Evolutionary conservation across 2,888 invertebrate genomes (phyloP).

Genomic region (Troglohyphantes excavatus): DNA sequence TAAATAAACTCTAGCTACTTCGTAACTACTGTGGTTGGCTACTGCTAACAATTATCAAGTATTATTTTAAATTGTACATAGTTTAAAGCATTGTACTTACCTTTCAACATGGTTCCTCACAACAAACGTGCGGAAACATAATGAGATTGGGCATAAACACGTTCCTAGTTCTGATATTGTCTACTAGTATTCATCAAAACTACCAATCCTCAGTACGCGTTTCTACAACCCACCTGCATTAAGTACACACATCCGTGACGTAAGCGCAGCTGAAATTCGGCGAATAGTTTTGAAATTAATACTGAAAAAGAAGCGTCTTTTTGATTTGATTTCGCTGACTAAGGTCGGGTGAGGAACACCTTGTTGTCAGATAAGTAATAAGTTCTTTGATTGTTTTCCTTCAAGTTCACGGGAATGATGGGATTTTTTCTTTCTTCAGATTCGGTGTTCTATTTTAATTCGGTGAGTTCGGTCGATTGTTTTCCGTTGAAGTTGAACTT

Average conservation of each 20-base stretch:
- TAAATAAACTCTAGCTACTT: no score
- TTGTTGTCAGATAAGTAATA: no score
- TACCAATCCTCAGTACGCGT: not conserved
- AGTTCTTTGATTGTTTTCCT: no score
- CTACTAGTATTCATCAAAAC: not conserved
- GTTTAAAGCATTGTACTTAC: not conserved
- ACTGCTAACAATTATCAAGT: no score
- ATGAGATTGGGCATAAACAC: not conserved
- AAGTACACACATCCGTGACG: constrained; percentile 1
- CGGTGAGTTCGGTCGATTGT: no score
- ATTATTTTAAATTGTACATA: not conserved
- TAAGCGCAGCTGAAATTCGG: not conserved
- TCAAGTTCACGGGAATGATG: no score
- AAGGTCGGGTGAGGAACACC: not conserved
- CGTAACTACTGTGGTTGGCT: no score
- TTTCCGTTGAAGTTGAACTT: no score
- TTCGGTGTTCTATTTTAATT: no score
- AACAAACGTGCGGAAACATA: not conserved
- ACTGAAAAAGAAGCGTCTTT: not conserved
- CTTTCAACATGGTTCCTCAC: not conserved
- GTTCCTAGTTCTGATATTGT: not conserved
- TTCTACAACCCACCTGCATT: not conserved
- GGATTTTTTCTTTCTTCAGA: no score
- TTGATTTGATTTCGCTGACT: not conserved
- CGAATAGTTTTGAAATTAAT: not conserved